Base-by-base conservation (phyloP, 2,888 invertebrate species). In the Andricus curvator region DNA sequence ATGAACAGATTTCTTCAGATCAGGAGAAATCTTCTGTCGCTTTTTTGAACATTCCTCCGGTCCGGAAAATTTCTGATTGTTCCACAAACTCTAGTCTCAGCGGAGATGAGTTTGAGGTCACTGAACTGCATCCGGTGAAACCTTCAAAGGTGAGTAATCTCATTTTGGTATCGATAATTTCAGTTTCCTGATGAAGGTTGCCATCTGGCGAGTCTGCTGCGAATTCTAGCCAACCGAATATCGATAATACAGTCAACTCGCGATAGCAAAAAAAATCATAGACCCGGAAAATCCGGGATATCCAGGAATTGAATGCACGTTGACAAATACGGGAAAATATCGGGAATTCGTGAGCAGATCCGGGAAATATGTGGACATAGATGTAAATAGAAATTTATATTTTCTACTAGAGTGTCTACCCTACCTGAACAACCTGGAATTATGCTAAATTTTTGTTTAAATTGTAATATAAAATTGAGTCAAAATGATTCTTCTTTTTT, bases 21-120 rank as follows among this genome's bases (percentile, higher is more conserved):
- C 82, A 82, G 25, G 84, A 83, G 20, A 88, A 87, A 68, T 68
- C 70, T 20, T 86, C 84, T 56, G 79, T 87, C 33, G 90, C 88
- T 62, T 83, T 89, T 48, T 84, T 92, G 64, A 86, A 89, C 79
- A 89, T 92, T 77, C 92, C 92, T 48, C 90, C 90, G 17, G 77
- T 83, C 13, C 93, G 96, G 78, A 96, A 96, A 89, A 93, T 94
- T 80, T 96, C 97, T 2, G 96, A 96, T 82, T 96, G 96, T 89
- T 96, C 96, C 11, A 96, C 96, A 4, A 96, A 96, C 88, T 96
- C 96, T 15, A 96, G 96, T 76, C 94, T 96, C 68, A 96, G 96
- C 91, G 95, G 95, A 78, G 96, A 96, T 84, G 96, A 96, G 66
- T 96, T 95, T 82, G 95, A 95, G 67, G 94, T 94, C 83, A 88